Evolutionary conservation across 2,888 invertebrate species (phyloP), one percentile per base, ranked within the genome.

Genomic region (Argyresthia goedartella): DNA sequence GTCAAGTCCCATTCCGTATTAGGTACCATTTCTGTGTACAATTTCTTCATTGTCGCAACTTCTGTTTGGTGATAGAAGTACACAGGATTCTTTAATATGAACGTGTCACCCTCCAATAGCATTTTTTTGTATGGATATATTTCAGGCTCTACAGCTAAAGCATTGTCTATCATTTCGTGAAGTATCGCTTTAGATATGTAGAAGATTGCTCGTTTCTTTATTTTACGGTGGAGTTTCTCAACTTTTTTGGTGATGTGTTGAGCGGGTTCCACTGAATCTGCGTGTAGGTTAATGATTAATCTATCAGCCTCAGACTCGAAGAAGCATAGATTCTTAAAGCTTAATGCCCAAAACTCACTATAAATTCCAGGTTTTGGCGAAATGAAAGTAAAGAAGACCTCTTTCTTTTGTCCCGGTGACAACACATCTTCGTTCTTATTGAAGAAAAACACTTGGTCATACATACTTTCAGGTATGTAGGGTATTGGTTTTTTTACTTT

Each of bases 351-450:
- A 14, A 59, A 63, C 61, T 89, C 89, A 2, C 60, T 71, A 44
- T 68, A 81, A 8, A 81, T 71, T 1, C 80, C 79, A 1, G 81
- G 66, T 16, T 60, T 62, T 7, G 71, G 66, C 1, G 86, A 75
- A 47, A 81, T 60, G 59, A 89, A 90, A 57, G 86, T 88, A 36
- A 90, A 73, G 11, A 61, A 68, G 45, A 90, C 59, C 35, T 76
- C 59, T 44, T 73, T 73, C 3, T 61, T 71, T 58, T 88, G 81
- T 0, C 88, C 88, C 1, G 90, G 90, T 0, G 79, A 66, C 44
- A 91, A 55, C 0, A 88, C 64, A 14, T 84, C 76, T 63, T 88
- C 88, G 56, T 87, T 89, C 67, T 89, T 90, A 53, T 89, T 82
- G 55, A 90, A 90, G 62, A 79, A 89, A 61, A 90, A 91, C 0